These are phyloP conservation scores for Karalla daura DNA, from an alignment of 2,797 vertebrate species.

Conservation along the genomic window DNA sequence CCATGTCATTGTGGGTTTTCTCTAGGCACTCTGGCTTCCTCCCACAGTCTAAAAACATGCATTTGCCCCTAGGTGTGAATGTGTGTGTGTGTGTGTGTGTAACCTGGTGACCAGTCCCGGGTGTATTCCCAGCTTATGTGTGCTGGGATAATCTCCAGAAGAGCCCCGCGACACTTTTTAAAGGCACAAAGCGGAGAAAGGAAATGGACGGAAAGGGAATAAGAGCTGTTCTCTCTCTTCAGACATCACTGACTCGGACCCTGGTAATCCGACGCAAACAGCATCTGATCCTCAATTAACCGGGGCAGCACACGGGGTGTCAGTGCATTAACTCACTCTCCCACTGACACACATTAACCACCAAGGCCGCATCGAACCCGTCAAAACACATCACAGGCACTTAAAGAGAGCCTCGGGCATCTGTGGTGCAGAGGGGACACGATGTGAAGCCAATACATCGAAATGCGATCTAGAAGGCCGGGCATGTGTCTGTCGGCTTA, in stretches of 20 bases:
- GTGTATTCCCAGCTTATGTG: too few relatives aligned
- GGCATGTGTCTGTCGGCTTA: neutral
- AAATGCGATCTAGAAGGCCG: neutral
- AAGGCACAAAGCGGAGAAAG: too few relatives aligned
- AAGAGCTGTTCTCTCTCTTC: neutral
- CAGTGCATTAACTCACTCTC: conserved; percentile 27
- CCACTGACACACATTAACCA: conserved; percentile 37
- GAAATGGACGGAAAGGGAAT: too few relatives aligned
- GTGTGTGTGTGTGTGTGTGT: too few relatives aligned
- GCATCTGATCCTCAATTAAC: conserved; percentile 40
- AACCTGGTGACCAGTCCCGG: too few relatives aligned
- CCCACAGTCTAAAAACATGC: too few relatives aligned
- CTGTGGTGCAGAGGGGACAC: neutral
- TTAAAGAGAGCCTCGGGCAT: conserved; percentile 22
- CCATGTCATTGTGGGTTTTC: too few relatives aligned
- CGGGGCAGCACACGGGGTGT: conserved; percentile 31
- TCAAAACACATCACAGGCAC: conserved; percentile 31
- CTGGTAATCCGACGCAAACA: conserved; percentile 38
- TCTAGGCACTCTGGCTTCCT: too few relatives aligned
- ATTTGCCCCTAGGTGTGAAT: too few relatives aligned
- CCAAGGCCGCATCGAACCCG: conserved; percentile 21
- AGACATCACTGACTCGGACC: neutral
- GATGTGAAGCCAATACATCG: neutral
- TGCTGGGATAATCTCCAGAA: too few relatives aligned
- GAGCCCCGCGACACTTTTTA: too few relatives aligned